Conservation (phyloP, 2,113 vertebrate genomes). For the Aythya baeri region DNA sequence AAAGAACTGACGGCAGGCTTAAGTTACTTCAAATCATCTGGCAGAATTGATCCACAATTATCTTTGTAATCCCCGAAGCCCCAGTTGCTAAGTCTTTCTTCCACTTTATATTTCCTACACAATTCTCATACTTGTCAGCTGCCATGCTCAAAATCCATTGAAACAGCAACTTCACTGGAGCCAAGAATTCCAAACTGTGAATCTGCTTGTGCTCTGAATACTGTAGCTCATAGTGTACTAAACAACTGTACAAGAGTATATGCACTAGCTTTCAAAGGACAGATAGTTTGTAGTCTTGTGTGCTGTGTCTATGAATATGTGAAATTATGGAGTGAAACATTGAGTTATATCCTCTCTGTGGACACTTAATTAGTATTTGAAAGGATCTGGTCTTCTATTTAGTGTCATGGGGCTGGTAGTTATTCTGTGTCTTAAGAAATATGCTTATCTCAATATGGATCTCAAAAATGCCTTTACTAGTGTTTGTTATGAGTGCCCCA, state of each 20-base stretch:
- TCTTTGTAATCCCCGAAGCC: conserved; percentile 80
- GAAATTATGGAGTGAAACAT: not conserved
- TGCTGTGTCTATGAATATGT: not conserved
- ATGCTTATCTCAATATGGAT: not conserved
- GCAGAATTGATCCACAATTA: conserved; percentile 83
- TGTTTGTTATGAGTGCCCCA: not conserved
- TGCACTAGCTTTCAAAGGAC: not conserved
- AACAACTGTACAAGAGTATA: not conserved
- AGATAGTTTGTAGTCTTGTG: not conserved
- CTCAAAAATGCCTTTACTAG: not conserved
- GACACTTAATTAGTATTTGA: not conserved
- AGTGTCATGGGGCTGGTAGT: not conserved
- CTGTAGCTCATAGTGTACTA: not conserved
- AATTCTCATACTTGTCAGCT: conserved; percentile 66
- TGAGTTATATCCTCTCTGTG: not conserved
- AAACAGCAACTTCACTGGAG: conserved; percentile 54
- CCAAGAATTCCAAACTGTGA: conserved; percentile 39
- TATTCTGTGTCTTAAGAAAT: conserved; percentile 23
- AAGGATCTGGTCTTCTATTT: not conserved
- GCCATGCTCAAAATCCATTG: conserved; percentile 47
- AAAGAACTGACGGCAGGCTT: conserved; percentile 80
- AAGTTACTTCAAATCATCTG: conserved; percentile 80
- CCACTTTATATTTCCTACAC: conserved; percentile 76
- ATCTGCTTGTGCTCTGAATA: not conserved
- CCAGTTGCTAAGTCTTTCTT: conserved; percentile 66